phyloP scores from a whole-genome alignment of 1,140 invertebrate species.

The Achroia grisella region DNA sequence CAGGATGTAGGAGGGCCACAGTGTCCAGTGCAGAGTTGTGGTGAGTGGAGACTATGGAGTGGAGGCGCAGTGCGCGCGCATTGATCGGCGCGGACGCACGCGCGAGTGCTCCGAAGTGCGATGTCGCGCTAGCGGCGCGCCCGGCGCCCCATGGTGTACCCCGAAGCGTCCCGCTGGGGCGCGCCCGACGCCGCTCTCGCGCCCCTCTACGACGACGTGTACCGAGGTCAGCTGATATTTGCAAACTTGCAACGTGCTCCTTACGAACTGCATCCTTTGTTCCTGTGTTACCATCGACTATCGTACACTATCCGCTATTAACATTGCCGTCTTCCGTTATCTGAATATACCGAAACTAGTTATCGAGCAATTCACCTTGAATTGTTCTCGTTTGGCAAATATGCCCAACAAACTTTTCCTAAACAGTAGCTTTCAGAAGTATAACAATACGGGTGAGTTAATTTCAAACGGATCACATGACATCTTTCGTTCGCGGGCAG shows the following conservation, averaged over 20 bases:
- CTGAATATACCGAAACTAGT: neutral
- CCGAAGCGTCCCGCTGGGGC: slow-evolving; percentile 63
- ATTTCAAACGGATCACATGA: no score
- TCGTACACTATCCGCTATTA: neutral
- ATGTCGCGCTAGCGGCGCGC: slow-evolving; percentile 40
- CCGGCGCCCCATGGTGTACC: slow-evolving; percentile 54
- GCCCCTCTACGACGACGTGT: slow-evolving; percentile 70
- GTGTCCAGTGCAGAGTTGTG: no score
- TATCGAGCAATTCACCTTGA: neutral
- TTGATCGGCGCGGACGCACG: slow-evolving; percentile 55
- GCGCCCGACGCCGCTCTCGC: slow-evolving; percentile 62
- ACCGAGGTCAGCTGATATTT: slow-evolving; percentile 62
- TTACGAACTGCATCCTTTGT: neutral
- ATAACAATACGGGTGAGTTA: neutral
- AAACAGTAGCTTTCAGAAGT: slow-evolving; percentile 1
- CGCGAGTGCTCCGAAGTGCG: slow-evolving; percentile 21
- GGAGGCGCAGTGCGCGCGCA: slow-evolving; percentile 48
- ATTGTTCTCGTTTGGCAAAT: neutral
- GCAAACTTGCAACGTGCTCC: slow-evolving; percentile 29
- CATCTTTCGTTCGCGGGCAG: no score
- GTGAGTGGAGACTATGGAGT: slow-evolving; percentile 9
- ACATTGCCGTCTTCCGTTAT: neutral
- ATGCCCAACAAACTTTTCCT: slow-evolving; percentile 2
- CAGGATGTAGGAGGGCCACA: no score
- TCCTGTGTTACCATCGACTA: neutral